Evolutionary conservation across 2,113 vertebrate genomes (phyloP).

Genomic region (Campylorhamphus procurvoides): DNA sequence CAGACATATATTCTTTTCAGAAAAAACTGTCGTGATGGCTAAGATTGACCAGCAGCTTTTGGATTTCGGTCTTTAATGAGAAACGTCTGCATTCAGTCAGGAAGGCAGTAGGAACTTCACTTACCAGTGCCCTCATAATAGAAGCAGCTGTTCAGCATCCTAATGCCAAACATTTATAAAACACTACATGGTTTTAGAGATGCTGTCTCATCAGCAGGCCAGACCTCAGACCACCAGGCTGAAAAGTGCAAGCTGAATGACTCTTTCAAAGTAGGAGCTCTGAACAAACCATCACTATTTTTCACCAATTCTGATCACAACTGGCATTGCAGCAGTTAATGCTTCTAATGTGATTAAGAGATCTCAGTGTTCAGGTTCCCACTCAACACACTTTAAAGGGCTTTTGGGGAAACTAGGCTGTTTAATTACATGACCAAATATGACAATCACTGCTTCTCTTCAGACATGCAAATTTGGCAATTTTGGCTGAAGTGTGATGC

Average conservation of each 20-base stretch:
- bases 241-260: not conserved
- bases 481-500: not conserved
- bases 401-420: not conserved
- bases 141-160: slow-evolving; percentile 1
- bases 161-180: not conserved
- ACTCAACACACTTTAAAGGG: not conserved
- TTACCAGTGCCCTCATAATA: not conserved
- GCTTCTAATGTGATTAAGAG: not conserved
- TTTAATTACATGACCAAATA: not conserved
- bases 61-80: not conserved
- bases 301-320: not conserved
- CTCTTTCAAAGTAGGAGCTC: not conserved
- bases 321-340: not conserved
- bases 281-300: not conserved
- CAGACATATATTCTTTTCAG: not conserved
- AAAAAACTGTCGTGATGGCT: not conserved
- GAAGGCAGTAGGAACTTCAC: slow-evolving; percentile 7
- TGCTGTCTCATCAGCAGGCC: not conserved
- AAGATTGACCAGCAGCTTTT: slow-evolving; percentile 10
- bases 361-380: not conserved
- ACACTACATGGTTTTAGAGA: not conserved
- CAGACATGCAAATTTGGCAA: not conserved
- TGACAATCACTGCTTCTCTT: not conserved
- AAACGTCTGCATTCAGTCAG: not conserved
- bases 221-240: not conserved